Evolutionary conservation across 2,113 vertebrate species (phyloP), one percentile per base, ranked within the genome.

Genomic region (Misgurnus mizolepis): DNA sequence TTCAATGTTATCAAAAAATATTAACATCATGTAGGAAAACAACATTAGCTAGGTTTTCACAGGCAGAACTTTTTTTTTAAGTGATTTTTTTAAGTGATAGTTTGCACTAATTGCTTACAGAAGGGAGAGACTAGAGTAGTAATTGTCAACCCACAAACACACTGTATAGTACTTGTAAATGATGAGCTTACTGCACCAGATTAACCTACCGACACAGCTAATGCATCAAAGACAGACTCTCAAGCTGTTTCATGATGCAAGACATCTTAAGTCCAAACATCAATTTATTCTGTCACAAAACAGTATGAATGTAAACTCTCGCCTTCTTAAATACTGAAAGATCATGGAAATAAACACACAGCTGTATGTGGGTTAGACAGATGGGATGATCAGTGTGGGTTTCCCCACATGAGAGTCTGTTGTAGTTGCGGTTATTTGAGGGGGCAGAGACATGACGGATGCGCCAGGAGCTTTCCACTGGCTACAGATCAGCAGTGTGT

Each of bases 101-200:
- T 22, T 22, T 22, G 27, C 27, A 34, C 27, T 34, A 34, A 34
- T 56, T 17, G 17, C 55, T 58, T 27, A 49, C 84, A 82, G 68
- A 75, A 87, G 82, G 47, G 64, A 78, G 84, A 78, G 81, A 84
- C 68, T 22, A 80, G 82, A 61, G 73, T 53, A n/a, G 77, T 76
- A 71, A 72, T 76, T 82, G 80, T 65, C 72, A 65, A 61, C 76
- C 69, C 50, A 41, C 56, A 80, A 49, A 61, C 68, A 53, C 49
- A 50, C 18, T 41, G 69, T 40, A 39, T 47, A 22, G 22, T 56
- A 43, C 58, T 50, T 47, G n/a, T n/a, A 80, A 78, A 83, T 80
- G 61, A 68, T 55, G 53, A 83, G 53, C 15, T 61, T 81, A 76
- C 47, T 17, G 81, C 70, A 22, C 34, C 75, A 78, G 86, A 89